Conservation (phyloP, 2,888 invertebrate genomes). For the Cantharis rufa region DNA sequence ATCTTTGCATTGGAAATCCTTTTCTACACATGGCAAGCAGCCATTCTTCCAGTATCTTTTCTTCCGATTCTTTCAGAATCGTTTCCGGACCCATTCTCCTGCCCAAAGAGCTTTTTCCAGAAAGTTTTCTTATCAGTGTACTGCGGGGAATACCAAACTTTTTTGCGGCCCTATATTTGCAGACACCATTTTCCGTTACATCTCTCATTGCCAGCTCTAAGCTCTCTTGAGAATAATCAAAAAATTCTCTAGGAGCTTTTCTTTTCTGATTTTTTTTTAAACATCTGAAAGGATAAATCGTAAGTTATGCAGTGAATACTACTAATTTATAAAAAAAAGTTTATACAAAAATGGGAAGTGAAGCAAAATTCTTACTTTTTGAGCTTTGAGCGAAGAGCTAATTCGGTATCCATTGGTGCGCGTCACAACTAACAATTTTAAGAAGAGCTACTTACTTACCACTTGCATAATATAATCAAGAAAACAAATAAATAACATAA, state of each 20-base stretch:
- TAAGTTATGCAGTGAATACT: background rate
- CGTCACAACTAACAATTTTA: background rate
- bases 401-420: background rate
- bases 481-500: background rate
- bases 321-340: background rate
- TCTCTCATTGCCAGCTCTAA: background rate
- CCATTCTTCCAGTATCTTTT: slow-evolving; percentile 12
- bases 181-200: background rate
- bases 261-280: background rate
- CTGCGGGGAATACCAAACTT: slow-evolving; percentile 3
- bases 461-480: no score
- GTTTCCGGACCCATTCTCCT: slow-evolving; percentile 13
- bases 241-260: background rate
- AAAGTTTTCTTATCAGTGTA: slow-evolving; percentile 9
- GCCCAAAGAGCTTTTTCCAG: background rate
- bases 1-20: slow-evolving; percentile 10
- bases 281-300: background rate
- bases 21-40: slow-evolving; percentile 16
- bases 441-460: no score
- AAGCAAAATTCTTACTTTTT: no score
- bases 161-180: background rate
- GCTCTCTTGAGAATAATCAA: background rate
- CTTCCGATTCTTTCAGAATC: slow-evolving; percentile 10
- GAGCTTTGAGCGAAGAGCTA: no score
- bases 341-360: no score